phyloP scores from a whole-genome alignment of 2,113 vertebrate species.

The Myiopsitta monachus region DNA sequence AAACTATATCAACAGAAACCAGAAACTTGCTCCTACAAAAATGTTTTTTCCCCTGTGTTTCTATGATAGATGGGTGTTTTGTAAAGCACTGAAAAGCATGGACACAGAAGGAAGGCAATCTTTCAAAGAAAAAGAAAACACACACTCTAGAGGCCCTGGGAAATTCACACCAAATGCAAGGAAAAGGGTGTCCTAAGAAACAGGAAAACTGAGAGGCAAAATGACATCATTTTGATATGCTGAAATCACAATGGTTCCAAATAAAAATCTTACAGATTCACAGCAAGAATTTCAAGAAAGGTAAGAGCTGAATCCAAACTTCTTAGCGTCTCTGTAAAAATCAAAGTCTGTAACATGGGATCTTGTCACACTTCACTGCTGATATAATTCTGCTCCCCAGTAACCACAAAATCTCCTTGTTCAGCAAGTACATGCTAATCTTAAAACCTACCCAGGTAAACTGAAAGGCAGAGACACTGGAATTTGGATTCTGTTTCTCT shows the following conservation, averaged over 20 bases:
- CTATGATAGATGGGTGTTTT: not conserved
- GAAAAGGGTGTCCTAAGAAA: not conserved
- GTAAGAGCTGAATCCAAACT: not conserved
- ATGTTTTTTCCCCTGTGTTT: fast-evolving
- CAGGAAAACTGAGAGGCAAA: not conserved
- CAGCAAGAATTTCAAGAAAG: not conserved
- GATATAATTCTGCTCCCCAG: not conserved
- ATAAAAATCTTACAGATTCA: not conserved
- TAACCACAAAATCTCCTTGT: not conserved
- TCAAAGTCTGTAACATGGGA: not conserved
- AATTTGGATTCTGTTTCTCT: not conserved
- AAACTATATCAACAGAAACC: not conserved
- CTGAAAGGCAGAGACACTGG: not conserved
- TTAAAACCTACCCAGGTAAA: not conserved
- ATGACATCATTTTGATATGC: not conserved
- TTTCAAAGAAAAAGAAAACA: not conserved
- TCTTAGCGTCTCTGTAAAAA: not conserved
- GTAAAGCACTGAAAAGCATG: not conserved
- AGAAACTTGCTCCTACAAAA: not conserved
- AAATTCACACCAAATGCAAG: not conserved
- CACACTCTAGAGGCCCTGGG: not conserved
- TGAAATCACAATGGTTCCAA: not conserved
- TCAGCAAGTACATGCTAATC: fast-evolving
- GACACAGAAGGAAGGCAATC: not conserved
- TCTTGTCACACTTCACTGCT: not conserved